Percentiles rank a stretch among this genome's conserved stretches.
Evolutionary conservation across 2,113 vertebrate species (phyloP).

Genomic region (Oceanites oceanicus): DNA sequence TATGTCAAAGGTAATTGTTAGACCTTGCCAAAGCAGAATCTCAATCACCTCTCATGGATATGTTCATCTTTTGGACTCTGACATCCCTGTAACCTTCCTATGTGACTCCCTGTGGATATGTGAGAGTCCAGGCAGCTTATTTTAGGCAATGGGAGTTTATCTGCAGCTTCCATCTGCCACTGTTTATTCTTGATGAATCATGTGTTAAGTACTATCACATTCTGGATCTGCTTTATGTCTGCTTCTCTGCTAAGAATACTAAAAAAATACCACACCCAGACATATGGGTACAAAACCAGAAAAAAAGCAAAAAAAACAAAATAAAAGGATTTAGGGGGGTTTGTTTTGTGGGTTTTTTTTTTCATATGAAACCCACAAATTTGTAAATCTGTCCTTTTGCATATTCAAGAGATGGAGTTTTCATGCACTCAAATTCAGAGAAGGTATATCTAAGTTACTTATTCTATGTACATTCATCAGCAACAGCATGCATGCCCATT

Average conservation of each 20-base stretch:
- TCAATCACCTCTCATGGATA: not conserved
- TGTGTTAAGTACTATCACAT: not conserved
- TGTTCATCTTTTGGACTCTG: not conserved
- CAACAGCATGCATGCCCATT: not conserved
- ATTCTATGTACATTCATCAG: not conserved
- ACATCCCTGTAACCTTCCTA: not conserved
- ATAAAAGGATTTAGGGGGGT: not conserved
- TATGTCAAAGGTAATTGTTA: not conserved
- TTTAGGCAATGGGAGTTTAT: not conserved
- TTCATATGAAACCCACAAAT: not conserved
- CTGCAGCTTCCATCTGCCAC: not conserved
- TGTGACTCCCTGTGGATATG: not conserved
- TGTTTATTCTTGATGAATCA: not conserved
- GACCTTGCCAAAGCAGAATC: not conserved
- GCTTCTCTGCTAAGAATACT: not conserved
- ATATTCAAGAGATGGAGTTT: not conserved
- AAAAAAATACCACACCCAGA: not conserved
- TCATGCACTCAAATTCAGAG: not conserved
- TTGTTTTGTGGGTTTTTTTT: not conserved
- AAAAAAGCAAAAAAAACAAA: not conserved
- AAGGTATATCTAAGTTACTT: not conserved
- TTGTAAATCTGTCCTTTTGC: not conserved
- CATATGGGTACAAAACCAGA: not conserved
- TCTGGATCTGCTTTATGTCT: conserved; percentile 18
- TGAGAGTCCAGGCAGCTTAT: not conserved